A percentile compares a stretch with the other conserved stretches of the same genome.
Evolutionary conservation across 2,797 vertebrate genomes (phyloP).

Genomic region (Melanotaenia parkinsoni): DNA sequence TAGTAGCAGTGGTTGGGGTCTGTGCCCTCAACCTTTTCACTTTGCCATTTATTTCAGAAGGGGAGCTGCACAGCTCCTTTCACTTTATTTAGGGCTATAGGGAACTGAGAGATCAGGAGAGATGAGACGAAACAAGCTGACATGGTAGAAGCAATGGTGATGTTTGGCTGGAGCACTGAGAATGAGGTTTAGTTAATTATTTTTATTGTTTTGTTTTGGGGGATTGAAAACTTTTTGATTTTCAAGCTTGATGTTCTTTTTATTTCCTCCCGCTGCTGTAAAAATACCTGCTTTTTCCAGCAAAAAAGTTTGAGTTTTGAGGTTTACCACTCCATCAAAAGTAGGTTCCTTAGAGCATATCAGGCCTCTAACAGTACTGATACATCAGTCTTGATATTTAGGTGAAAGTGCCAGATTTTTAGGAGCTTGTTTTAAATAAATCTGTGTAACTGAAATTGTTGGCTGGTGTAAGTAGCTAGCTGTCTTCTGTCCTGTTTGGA

Average conservation of each 20-base stretch:
- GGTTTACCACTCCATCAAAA: slow-evolving; percentile 27
- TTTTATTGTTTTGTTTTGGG: slow-evolving; percentile 39
- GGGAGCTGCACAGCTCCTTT: slow-evolving; percentile 66
- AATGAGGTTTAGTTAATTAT: slow-evolving; percentile 39
- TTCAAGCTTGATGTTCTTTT: slow-evolving; percentile 44
- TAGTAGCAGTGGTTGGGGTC: slow-evolving; percentile 53
- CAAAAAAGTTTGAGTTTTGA: slow-evolving; percentile 45
- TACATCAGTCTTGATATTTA: slow-evolving; percentile 58
- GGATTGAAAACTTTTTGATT: slow-evolving; percentile 38
- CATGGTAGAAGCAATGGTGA: slow-evolving; percentile 19
- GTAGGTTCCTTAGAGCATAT: slow-evolving; percentile 48
- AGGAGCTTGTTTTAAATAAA: slow-evolving; percentile 41
- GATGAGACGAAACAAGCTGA: slow-evolving; percentile 22
- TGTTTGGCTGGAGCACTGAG: slow-evolving; percentile 47
- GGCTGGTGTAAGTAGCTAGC: slow-evolving; percentile 51
- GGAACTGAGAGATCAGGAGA: slow-evolving; percentile 42
- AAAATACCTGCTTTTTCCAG: slow-evolving; percentile 54
- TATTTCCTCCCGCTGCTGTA: slow-evolving; percentile 63
- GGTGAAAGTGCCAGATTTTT: slow-evolving; percentile 60
- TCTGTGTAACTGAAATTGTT: slow-evolving; percentile 51
- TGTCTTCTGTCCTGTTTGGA: slow-evolving; percentile 36
- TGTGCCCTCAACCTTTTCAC: slow-evolving; percentile 76
- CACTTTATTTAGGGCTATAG: slow-evolving; percentile 79
- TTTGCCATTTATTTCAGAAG: slow-evolving; percentile 76
- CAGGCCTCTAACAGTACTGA: slow-evolving; percentile 42